Evolutionary conservation across 2,888 invertebrate genomes (phyloP).

Genomic region (Mimachlamys varia): DNA sequence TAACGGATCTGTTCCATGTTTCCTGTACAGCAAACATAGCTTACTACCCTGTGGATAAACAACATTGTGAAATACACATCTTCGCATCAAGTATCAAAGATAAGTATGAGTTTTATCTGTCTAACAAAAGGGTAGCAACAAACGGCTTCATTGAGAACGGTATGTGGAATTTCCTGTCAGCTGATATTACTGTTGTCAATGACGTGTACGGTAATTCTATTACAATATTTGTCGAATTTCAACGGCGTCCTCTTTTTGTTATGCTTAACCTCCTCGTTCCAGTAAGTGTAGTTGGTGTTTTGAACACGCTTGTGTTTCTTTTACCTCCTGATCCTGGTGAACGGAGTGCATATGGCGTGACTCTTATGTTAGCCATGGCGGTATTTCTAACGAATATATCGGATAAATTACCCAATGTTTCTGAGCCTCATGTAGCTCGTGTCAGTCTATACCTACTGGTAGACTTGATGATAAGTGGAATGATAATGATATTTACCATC

Average conservation of each 20-base stretch:
- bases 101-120: neutral
- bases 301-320: neutral
- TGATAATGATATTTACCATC: neutral
- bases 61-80: neutral
- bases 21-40: neutral
- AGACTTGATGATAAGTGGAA: neutral
- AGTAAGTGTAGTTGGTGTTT: neutral
- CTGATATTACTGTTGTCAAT: neutral
- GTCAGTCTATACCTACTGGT: neutral
- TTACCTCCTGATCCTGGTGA: neutral
- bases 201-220: neutral
- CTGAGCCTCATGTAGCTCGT: neutral
- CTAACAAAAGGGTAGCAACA: neutral
- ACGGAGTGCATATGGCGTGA: neutral
- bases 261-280: neutral
- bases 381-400: neutral
- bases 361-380: neutral
- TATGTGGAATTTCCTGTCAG: neutral
- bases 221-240: neutral
- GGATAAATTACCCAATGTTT: neutral
- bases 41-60: neutral
- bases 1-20: neutral
- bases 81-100: neutral
- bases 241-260: conserved; percentile 1
- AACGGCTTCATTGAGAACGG: neutral